Conservation (phyloP, 2,113 vertebrate species). For the Poeciliopsis turrubarensis region DNA sequence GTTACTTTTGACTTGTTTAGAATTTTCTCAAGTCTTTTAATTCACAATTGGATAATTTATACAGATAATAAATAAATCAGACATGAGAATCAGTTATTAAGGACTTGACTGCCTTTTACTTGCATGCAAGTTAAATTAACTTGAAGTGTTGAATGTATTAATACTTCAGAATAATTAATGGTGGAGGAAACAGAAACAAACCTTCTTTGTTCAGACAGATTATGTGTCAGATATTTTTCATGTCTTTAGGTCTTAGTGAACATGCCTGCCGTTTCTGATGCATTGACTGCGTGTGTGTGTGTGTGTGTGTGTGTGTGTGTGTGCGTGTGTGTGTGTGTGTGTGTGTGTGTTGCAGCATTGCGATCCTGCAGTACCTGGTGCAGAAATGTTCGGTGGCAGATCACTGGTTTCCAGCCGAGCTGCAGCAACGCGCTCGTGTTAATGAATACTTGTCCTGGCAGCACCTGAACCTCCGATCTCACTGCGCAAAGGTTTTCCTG, state of each 20-base stretch:
- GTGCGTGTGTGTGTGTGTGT: no score
- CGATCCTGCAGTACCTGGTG: conserved; percentile 79
- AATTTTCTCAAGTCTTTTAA: no score
- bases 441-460: conserved; percentile 83
- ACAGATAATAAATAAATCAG: no score
- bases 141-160: neutral
- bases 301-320: no score
- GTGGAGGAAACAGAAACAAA: neutral
- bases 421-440: conserved; percentile 72
- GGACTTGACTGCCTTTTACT: neutral
- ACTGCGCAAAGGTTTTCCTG: conserved; percentile 81
- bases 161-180: neutral
- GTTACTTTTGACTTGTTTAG: no score
- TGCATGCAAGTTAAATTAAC: neutral
- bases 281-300: neutral
- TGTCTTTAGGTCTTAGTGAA: neutral
- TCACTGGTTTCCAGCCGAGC: conserved; percentile 82
- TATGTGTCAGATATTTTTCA: neutral
- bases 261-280: neutral
- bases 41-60: no score
- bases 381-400: conserved; percentile 69
- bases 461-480: conserved; percentile 68
- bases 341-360: conserved; percentile 59
- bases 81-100: no score
- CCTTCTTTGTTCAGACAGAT: neutral